Conservation (phyloP, 2,888 invertebrate genomes). For the Orchesellides sinensis region DNA sequence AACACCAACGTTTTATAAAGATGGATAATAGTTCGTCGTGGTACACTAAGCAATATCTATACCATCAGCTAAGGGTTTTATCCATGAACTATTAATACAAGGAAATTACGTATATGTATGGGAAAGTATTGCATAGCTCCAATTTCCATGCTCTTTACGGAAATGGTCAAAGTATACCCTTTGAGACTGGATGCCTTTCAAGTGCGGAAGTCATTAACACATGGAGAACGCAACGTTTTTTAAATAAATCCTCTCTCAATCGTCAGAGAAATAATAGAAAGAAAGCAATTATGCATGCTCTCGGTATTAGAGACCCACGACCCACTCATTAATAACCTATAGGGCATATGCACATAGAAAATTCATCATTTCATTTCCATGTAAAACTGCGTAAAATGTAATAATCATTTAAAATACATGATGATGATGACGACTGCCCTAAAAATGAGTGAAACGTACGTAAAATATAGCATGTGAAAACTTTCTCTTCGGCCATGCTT, state of each 20-base stretch:
- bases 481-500: no score
- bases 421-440: no score
- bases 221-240: slow-evolving; percentile 39
- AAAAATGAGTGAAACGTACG: no score
- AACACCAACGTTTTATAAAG: background rate
- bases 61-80: background rate
- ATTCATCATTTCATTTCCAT: slow-evolving; percentile 1
- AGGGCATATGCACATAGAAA: background rate
- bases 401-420: slow-evolving; percentile 2
- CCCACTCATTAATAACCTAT: background rate
- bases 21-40: slow-evolving; percentile 18
- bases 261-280: background rate
- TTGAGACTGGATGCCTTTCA: slow-evolving; percentile 69
- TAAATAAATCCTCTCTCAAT: slow-evolving; percentile 1
- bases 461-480: no score
- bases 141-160: slow-evolving; percentile 65
- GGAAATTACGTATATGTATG: no score
- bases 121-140: slow-evolving; percentile 29
- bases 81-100: background rate
- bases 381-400: slow-evolving; percentile 8
- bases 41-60: background rate
- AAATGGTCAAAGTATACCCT: slow-evolving; percentile 73
- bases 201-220: slow-evolving; percentile 74
- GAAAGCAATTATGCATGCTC: slow-evolving; percentile 16
- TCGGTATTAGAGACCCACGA: background rate